Conservation (phyloP, 1,140 invertebrate genomes). For the Conus betulinus region DNA sequence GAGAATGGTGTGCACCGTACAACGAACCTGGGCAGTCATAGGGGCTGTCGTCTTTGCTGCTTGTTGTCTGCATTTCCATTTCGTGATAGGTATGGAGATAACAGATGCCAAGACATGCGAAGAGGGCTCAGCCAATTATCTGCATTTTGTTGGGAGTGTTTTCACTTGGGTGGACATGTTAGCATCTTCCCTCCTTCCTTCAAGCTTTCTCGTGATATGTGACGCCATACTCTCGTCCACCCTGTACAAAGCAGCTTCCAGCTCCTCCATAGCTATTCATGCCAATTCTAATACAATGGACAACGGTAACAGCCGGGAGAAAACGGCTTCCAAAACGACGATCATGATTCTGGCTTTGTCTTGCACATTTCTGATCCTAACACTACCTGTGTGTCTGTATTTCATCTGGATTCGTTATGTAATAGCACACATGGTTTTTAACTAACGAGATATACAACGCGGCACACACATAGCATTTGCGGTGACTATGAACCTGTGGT, state of each 20-base stretch:
- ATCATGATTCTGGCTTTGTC: background rate
- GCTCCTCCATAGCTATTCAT: background rate
- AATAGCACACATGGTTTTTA: too few relatives aligned
- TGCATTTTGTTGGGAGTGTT: too few relatives aligned
- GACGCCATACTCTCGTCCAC: background rate
- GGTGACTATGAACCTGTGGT: background rate
- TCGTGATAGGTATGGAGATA: too few relatives aligned
- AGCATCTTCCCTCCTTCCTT: background rate
- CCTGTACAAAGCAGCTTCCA: too few relatives aligned
- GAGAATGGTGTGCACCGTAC: too few relatives aligned
- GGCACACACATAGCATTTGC: background rate
- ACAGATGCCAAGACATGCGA: too few relatives aligned
- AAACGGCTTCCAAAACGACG: slow-evolving; percentile 3
- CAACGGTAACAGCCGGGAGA: background rate
- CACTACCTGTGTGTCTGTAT: background rate
- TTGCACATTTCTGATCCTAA: background rate
- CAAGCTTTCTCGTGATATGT: background rate
- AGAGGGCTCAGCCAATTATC: too few relatives aligned
- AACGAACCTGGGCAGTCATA: too few relatives aligned
- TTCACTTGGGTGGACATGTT: slow-evolving; percentile 20
- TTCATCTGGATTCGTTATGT: background rate
- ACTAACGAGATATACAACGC: too few relatives aligned
- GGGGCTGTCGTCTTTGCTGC: too few relatives aligned
- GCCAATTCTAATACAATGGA: too few relatives aligned
- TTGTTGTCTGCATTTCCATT: too few relatives aligned